Percentiles rank a stretch among this genome's conserved stretches.
These are phyloP conservation scores for Drosophila peninsularis DNA, from an alignment of 2,888 invertebrate genomes.

Conservation along the genomic window DNA sequence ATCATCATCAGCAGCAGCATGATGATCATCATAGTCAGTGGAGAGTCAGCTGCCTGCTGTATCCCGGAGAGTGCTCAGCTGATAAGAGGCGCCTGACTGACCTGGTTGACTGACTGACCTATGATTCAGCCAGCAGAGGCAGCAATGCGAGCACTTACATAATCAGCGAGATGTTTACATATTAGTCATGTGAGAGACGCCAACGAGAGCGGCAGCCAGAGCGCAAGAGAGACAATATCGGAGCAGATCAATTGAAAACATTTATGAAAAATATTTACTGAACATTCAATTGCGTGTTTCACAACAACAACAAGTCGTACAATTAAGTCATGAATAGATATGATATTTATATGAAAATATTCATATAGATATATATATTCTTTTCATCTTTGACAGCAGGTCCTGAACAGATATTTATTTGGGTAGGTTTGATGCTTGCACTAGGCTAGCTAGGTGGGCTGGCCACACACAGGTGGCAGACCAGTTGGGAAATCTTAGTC, in stretches of 20 bases:
- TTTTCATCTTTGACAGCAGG: too few relatives aligned
- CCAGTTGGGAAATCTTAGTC: too few relatives aligned
- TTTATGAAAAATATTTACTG: slow-evolving; percentile 57
- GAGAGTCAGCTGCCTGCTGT: slow-evolving; percentile 2
- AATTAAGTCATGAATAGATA: neutral
- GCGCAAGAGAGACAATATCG: slow-evolving; percentile 11
- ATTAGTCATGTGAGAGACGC: slow-evolving; percentile 21
- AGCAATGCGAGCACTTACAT: slow-evolving; percentile 59
- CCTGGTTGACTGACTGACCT: slow-evolving; percentile 31
- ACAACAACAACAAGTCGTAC: slow-evolving; percentile 26
- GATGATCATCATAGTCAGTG: neutral
- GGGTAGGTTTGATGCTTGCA: too few relatives aligned
- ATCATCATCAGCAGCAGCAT: neutral
- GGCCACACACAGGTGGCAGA: too few relatives aligned
- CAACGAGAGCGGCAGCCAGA: neutral
- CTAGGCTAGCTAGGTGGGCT: too few relatives aligned
- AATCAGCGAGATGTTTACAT: slow-evolving; percentile 34
- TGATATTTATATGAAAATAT: neutral
- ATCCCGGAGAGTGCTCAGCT: slow-evolving; percentile 14
- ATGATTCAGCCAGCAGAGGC: slow-evolving; percentile 66
- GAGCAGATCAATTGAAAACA: slow-evolving; percentile 22
- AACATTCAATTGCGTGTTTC: slow-evolving; percentile 48
- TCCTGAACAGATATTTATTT: too few relatives aligned
- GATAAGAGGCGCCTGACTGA: slow-evolving; percentile 50
- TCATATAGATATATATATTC: slow-evolving; percentile 1